Percentiles rank a stretch among this genome's conserved stretches.
Evolutionary conservation across 1,140 invertebrate species (phyloP).

Genomic region (Drosophila kikkawai): DNA sequence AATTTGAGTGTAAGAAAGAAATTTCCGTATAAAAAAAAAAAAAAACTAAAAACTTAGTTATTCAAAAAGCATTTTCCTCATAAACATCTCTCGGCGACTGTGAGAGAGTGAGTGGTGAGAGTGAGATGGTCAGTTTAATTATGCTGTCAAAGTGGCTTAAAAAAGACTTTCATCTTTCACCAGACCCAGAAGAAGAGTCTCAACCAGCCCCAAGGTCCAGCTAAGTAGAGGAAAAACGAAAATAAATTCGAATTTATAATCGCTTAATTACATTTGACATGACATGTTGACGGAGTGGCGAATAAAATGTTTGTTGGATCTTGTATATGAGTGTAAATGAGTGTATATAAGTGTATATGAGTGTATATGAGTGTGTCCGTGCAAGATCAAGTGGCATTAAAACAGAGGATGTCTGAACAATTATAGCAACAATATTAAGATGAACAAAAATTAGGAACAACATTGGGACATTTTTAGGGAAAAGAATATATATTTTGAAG

Average conservation of each 20-base stretch:
- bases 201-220: constrained; percentile 43
- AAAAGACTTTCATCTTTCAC: constrained; percentile 81
- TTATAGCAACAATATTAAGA: constrained; percentile 28
- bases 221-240: constrained; percentile 52
- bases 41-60: constrained; percentile 50
- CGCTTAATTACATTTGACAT: constrained; percentile 82
- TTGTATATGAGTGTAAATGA: constrained; percentile 2
- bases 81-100: constrained; percentile 32
- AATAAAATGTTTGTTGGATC: constrained; percentile 52
- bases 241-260: constrained; percentile 75
- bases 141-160: constrained; percentile 78
- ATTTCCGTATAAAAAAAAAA: not conserved
- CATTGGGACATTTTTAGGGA: not conserved
- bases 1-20: constrained; percentile 46
- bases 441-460: not conserved
- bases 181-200: constrained; percentile 31
- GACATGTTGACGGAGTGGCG: constrained; percentile 75
- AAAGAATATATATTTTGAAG: not conserved
- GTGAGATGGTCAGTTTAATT: constrained; percentile 66
- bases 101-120: constrained; percentile 6
- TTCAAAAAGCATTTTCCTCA: constrained; percentile 69
- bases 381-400: constrained; percentile 72
- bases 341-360: constrained; percentile 15
- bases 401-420: constrained; percentile 25
- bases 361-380: constrained; percentile 23